phyloP scores from a whole-genome alignment of 1,140 invertebrate species.

The Ceratitis capitata region DNA sequence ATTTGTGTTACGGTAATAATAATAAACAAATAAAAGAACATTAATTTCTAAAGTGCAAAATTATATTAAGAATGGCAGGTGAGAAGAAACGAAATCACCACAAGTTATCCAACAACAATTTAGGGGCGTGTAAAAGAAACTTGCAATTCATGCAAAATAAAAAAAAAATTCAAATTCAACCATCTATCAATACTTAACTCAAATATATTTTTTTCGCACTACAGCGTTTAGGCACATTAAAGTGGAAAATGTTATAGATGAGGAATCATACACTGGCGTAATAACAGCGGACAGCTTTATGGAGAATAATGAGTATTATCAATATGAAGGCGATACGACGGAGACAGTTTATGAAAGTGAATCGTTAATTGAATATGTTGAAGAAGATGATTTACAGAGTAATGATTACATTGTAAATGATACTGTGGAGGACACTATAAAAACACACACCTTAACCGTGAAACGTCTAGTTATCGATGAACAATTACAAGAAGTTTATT shows the following conservation, averaged over 20 bases:
- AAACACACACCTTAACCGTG: neutral
- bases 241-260: neutral
- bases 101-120: too few species aligned
- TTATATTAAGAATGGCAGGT: neutral
- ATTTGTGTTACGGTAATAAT: neutral
- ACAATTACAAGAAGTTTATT: neutral
- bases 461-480: neutral
- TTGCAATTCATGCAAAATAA: neutral
- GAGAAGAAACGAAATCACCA: too few species aligned
- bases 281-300: neutral
- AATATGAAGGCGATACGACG: neutral
- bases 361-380: slow-evolving; percentile 21
- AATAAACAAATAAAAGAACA: neutral
- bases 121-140: neutral
- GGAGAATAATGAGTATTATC: neutral
- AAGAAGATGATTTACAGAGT: neutral
- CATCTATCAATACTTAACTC: neutral
- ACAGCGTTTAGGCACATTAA: neutral
- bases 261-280: neutral
- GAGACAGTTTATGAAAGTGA: neutral
- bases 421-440: neutral
- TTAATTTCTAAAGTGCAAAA: neutral
- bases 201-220: neutral
- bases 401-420: neutral
- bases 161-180: neutral